Conservation (phyloP, 2,888 invertebrate genomes). For the Plebejus anna region DNA sequence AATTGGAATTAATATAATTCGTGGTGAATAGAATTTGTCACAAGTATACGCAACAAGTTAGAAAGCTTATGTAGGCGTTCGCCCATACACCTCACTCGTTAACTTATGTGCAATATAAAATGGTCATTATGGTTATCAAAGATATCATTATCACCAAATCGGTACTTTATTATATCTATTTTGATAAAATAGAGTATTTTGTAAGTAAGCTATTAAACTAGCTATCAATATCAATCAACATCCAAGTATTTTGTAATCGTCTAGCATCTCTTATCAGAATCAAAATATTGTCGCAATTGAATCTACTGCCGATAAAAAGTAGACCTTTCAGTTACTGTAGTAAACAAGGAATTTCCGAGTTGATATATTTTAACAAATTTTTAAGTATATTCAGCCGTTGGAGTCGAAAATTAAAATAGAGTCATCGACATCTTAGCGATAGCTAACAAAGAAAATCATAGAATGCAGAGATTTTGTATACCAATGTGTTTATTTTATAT, state of each 20-base stretch:
- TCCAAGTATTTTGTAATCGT: neutral
- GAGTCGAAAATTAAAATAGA: too few relatives aligned
- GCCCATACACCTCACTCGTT: neutral
- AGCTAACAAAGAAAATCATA: too few relatives aligned
- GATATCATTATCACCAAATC: neutral
- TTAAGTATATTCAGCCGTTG: too few relatives aligned
- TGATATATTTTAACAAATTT: too few relatives aligned
- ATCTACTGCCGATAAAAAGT: neutral
- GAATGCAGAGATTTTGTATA: too few relatives aligned
- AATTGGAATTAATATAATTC: neutral
- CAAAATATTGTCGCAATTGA: neutral
- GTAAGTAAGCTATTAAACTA: too few relatives aligned
- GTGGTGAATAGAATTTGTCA: neutral
- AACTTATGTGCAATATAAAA: neutral
- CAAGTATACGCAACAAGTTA: constrained; percentile 7
- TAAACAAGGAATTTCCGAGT: too few relatives aligned
- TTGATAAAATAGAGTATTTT: too few relatives aligned
- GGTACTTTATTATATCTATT: neutral
- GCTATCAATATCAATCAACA: neutral
- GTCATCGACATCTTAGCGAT: too few relatives aligned
- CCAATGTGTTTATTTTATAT: too few relatives aligned
- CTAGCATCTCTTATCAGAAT: neutral
- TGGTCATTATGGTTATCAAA: neutral
- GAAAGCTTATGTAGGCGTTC: constrained; percentile 19
- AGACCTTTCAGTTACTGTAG: neutral